Base-by-base conservation (phyloP, 2,888 invertebrate species). In the Eulithis prunata region DNA sequence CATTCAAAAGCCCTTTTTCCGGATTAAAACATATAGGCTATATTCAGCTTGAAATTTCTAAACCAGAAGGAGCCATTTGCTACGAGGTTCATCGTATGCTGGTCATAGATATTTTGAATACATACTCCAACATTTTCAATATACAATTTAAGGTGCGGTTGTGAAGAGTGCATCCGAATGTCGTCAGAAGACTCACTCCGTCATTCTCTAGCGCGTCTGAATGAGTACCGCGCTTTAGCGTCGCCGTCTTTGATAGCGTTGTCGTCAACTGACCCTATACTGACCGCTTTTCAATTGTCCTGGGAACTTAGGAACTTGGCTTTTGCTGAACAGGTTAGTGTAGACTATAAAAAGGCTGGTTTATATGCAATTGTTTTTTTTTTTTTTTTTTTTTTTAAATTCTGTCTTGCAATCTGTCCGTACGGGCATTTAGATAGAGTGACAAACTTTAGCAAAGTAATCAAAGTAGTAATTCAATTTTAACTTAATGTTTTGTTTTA, bases 231-330 rank as follows among this genome's bases (percentile, higher is more conserved):
- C 70, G 99, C 99, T 0, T 89, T 99, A 61, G 96, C 98, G 0
- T 98, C 98, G 80, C 98, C 99, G 0, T 98, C 98, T 0, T 95
- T 99, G 57, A 99, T 99, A 73, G 98, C 98, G 0, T 91, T 99
- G 45, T 98, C 98, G 43, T 98, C 98, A 8, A 96, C 95, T 65
- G 99, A 99, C 90, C 99, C 99, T 0, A 95, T 99, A 62, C 93
- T 98, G 73, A 98, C 98, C 0, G 97, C 99, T 13, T 99, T 99
- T 84, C 97, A 99, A 85, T 92, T 99, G 55, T 98, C 98, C 63
- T 99, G 98, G 98, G 99, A 99, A 80, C 92, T 99, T 36, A 94
- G 97, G 71, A 96, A 97, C 78, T 94, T 99, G 73, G 97, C 98
- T 4, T 96, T 97, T 78, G 96, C 98, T 60, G 99, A 91, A 81